Base-by-base conservation (phyloP, 2,113 vertebrate genomes). In the Vimba vimba region DNA sequence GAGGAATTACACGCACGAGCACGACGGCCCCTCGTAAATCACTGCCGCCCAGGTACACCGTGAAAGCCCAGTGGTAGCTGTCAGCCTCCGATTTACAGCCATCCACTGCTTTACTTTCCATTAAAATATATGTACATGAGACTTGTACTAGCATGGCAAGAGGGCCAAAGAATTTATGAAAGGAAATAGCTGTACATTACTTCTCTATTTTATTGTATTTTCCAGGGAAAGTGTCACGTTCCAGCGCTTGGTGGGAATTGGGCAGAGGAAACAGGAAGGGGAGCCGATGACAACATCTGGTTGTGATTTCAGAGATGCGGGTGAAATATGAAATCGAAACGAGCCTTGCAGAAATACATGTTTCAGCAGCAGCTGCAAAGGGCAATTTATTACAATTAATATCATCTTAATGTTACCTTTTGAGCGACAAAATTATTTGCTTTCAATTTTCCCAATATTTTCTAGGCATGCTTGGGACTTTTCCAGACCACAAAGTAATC, bases 141-240 rank as follows among this genome's bases (percentile, higher is more conserved):
- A 89, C 76, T 87, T 82, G 86, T 86, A 82, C 85, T 90, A 84
- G 74, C 85, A 83, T 75, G 50, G 82, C 15, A 68, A 68, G 88
- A 92, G 87, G 76, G 87, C 87, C 60, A 69, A 86, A 89, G 91
- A 93, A 95, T 94, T 94, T 95, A 94, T 95, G 92, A 91, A 94
- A 88, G 94, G 93, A 95, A 94, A 94, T 88, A 85, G 88, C 92
- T 92, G 90, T 89, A 86, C 89, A 78, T 90, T 84, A 93, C 92
- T 90, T 88, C 79, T 89, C 86, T 88, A 81, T 91, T 95, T 94
- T 93, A 95, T 94, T 89, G 89, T 91, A 93, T 94, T 94, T 95
- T 94, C 94, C 93, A 93, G 90, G 89, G 89, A 91, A 94, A 92
- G 94, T 93, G 94, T 95, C 94, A 93, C 90, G 92, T 95, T 94